phyloP scores from a whole-genome alignment of 2,888 invertebrate species.

The Nephrotoma guestfalica region DNA sequence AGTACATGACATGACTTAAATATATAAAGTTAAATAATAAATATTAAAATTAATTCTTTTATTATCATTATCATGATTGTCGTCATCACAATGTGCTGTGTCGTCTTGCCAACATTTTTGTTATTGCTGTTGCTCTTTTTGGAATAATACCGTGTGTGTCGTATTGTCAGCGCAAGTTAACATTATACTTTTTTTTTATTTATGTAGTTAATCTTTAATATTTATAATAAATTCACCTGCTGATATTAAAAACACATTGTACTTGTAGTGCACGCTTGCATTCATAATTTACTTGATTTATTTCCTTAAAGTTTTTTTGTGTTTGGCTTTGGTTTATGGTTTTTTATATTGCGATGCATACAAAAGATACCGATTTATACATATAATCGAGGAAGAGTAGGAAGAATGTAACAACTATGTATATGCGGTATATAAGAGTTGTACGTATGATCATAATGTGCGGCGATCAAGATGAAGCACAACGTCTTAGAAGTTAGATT shows the following conservation, averaged over 20 bases:
- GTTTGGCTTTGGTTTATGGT: neutral
- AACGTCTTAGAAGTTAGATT: neutral
- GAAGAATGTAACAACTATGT: neutral
- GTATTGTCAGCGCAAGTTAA: neutral
- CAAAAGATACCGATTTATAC: neutral
- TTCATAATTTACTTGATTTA: neutral
- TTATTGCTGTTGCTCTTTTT: neutral
- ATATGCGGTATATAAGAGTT: neutral
- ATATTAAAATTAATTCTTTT: neutral
- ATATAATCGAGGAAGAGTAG: neutral
- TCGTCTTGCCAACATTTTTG: neutral
- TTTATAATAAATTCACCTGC: neutral
- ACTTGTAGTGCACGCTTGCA: neutral
- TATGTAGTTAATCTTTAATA: neutral
- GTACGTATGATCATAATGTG: neutral
- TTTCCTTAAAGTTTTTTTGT: neutral
- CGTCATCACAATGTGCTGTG: neutral
- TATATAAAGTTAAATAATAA: neutral
- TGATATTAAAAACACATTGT: neutral
- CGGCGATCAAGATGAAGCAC: neutral
- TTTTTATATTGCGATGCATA: neutral
- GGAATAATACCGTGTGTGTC: neutral
- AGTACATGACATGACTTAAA: neutral
- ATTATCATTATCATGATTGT: neutral
- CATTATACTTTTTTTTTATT: neutral